phyloP scores from a whole-genome alignment of 2,113 vertebrate genomes.

The Neodontobutis hainanensis region DNA sequence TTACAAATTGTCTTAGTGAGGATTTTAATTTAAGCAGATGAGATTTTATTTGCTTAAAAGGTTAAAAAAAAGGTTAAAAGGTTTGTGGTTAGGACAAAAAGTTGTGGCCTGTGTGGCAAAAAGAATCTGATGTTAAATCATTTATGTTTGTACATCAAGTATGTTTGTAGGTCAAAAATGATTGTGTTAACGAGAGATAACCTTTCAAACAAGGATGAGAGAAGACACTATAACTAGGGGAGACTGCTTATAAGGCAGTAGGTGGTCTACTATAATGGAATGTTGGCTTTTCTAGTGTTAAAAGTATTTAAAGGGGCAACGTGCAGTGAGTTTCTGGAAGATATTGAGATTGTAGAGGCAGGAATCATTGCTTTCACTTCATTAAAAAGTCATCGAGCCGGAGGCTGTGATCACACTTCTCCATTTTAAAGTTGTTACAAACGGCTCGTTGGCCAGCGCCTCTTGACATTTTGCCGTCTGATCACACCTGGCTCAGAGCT shows the following conservation, averaged over 20 bases:
- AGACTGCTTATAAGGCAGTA: too few species aligned
- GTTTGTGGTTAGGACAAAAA: too few species aligned
- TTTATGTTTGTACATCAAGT: too few species aligned
- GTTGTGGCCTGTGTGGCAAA: too few species aligned
- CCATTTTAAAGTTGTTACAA: conserved; percentile 12
- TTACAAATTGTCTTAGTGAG: too few species aligned
- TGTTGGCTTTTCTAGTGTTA: background rate
- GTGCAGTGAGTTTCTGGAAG: background rate
- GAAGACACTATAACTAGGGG: too few species aligned
- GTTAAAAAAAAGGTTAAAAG: too few species aligned
- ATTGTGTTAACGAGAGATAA: background rate
- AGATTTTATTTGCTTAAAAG: too few species aligned
- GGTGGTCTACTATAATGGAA: background rate
- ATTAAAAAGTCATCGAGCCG: conserved; percentile 35
- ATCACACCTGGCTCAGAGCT: conserved; percentile 41
- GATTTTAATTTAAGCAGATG: too few species aligned
- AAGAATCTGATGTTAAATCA: too few species aligned
- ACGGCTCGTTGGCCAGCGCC: conserved; percentile 27
- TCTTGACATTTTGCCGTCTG: conserved; percentile 62
- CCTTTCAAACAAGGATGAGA: background rate
- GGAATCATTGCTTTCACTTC: conserved; percentile 13
- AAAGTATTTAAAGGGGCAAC: conserved; percentile 14
- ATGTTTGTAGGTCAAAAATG: background rate
- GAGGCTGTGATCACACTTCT: conserved; percentile 8
- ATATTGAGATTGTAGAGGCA: conserved; percentile 8